Evolutionary conservation across 2,888 invertebrate genomes (phyloP), one percentile per base, ranked within the genome.

Genomic region (Calliphora vomitoria): DNA sequence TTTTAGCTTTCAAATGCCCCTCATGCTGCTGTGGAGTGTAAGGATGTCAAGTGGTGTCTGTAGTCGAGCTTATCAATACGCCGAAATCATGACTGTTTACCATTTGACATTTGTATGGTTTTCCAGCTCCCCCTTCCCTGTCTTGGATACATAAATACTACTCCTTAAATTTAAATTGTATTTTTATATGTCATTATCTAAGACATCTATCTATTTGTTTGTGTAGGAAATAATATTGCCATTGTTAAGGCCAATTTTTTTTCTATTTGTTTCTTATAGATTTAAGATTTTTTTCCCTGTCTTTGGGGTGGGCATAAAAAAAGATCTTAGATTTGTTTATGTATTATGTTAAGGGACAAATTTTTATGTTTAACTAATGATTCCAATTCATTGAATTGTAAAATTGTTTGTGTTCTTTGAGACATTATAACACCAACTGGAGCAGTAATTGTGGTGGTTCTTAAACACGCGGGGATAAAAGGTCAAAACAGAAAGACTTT

Each of bases 1-100:
- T 80, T 78, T 66, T 25, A 72, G 64, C 71, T 78, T 8, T 64
- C 53, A 20, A 18, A 15, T 41, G 15, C 3, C 64, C 18, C 44
- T 15, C 31, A 50, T 74, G 47, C 53, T 0, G 13, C 13, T 18
- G 6, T 31, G 20, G 10, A 11, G 4, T 20, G 38, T 5, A 89
- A 44, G 25, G 13, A 89, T 90, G 90, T 89, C 92, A 91, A 92
- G 92, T 91, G 85, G 62, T 91, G 85, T 68, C 87, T 76, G 80
- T 50, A 81, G 87, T 84, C 75, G 71, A 66, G 82, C 87, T 87
- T 87, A 87, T 87, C 87, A 87, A 87, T 87, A 71, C 18, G 50
- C 64, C 35, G 64, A 82, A 82, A 87, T 87, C 87, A 75, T 75
- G 66, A 64, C 53, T 68, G 69, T 60, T 85, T 85, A 69, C 25